Percentiles rank a stretch among this genome's conserved stretches.
Conservation (phyloP, 2,113 vertebrate species). For the Perca fluviatilis region DNA sequence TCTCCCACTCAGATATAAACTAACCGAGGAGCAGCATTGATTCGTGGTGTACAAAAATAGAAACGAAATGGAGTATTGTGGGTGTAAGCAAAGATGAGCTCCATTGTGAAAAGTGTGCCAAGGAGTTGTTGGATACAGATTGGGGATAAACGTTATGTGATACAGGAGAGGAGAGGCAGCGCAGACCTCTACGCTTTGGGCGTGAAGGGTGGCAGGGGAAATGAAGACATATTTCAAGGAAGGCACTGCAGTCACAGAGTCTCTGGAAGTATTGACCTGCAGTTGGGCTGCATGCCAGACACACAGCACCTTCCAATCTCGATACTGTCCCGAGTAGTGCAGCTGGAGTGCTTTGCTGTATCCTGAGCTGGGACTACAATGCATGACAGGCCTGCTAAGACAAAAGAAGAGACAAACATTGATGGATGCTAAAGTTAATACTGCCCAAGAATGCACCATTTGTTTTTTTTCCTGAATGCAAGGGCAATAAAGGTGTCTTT, state of each 20-base stretch:
- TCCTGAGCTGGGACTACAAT: constrained; percentile 53
- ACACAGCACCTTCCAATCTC: constrained; percentile 66
- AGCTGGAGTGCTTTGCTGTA: constrained; percentile 51
- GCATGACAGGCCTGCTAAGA: constrained; percentile 23
- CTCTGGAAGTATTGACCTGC: constrained; percentile 83
- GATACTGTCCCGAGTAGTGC: constrained; percentile 38
- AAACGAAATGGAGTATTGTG: constrained; percentile 25
- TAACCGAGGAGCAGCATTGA: constrained; percentile 26
- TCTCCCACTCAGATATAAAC: constrained; percentile 26
- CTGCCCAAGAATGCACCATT: constrained; percentile 41
- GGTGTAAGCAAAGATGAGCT: constrained; percentile 45
- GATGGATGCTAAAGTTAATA: constrained; percentile 53
- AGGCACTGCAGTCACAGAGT: constrained; percentile 77
- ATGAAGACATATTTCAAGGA: constrained; percentile 73
- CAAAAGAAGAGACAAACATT: constrained; percentile 44
- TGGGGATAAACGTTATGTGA: constrained; percentile 24
- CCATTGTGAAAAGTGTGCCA: constrained; percentile 63
- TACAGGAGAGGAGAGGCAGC: constrained; percentile 43
- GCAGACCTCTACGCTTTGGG: constrained; percentile 42
- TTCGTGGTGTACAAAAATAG: constrained; percentile 40
- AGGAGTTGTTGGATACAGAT: constrained; percentile 25
- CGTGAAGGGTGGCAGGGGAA: constrained; percentile 66
- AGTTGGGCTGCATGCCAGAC: constrained; percentile 77
- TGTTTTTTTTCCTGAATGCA: constrained; percentile 21
- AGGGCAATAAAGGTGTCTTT: constrained; percentile 15